A percentile compares a stretch with the other conserved stretches of the same genome.
Evolutionary conservation across 2,113 vertebrate genomes (phyloP).

Genomic region (Parus major): DNA sequence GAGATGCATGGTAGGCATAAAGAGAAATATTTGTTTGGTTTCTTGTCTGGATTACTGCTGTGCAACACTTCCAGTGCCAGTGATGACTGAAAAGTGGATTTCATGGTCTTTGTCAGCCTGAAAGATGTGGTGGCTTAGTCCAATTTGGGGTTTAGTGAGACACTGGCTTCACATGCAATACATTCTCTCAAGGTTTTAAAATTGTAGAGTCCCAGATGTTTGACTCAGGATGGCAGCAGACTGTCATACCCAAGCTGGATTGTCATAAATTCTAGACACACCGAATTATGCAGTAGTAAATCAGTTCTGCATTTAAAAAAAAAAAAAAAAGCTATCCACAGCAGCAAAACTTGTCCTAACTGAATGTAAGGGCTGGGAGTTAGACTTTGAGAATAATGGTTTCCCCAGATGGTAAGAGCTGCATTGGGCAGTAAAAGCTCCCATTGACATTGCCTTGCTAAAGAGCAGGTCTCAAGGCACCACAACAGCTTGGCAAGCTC

Average conservation of each 20-base stretch:
- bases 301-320: background rate
- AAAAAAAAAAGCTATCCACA: background rate
- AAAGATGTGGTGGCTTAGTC: background rate
- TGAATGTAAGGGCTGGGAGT: background rate
- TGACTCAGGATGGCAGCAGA: background rate
- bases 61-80: background rate
- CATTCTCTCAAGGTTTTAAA: background rate
- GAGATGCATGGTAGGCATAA: background rate
- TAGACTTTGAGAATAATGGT: background rate
- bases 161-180: background rate
- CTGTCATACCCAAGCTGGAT: background rate
- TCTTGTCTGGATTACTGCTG: background rate
- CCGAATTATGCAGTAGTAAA: background rate
- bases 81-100: background rate
- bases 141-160: background rate
- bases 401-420: background rate
- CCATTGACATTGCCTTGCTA: background rate
- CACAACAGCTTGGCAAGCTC: background rate
- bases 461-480: slow-evolving; percentile 8
- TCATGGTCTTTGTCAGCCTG: background rate
- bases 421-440: background rate
- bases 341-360: background rate
- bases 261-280: background rate
- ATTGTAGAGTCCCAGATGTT: background rate
- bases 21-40: background rate